phyloP scores from a whole-genome alignment of 2,888 invertebrate genomes.

The Asteroscopus sphinx region DNA sequence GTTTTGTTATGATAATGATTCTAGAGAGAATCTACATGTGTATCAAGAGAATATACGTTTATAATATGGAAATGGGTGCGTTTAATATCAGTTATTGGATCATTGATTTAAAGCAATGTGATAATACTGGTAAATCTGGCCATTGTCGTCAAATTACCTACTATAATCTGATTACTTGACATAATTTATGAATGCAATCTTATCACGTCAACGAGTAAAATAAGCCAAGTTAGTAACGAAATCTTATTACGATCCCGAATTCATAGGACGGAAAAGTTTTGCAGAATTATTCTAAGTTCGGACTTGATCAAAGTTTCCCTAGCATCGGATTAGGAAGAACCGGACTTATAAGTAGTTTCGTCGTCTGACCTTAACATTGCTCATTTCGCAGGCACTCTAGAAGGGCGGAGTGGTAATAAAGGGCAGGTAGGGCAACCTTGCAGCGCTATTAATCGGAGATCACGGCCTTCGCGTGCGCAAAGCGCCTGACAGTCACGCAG shows the following conservation, averaged over 20 bases:
- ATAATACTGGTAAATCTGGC: constrained; percentile 8
- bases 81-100: background rate
- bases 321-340: constrained; percentile 38
- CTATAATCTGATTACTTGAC: background rate
- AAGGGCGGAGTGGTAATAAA: constrained; percentile 79
- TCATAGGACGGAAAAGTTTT: constrained; percentile 28
- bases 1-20: background rate
- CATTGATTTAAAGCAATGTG: background rate
- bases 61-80: too few species aligned
- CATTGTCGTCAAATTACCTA: constrained; percentile 10
- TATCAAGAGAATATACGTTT: too few species aligned
- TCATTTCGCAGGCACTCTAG: constrained; percentile 68
- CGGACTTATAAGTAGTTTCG: constrained; percentile 53
- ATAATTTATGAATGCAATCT: constrained; percentile 21
- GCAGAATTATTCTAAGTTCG: constrained; percentile 41
- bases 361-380: constrained; percentile 76
- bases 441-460: constrained; percentile 80
- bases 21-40: too few species aligned
- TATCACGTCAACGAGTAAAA: constrained; percentile 18
- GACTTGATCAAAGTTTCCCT: constrained; percentile 50
- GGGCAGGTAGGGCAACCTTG: constrained; percentile 73
- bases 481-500: constrained; percentile 77
- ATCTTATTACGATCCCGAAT: constrained; percentile 37
- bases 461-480: constrained; percentile 83
- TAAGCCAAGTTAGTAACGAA: constrained; percentile 25